Evolutionary conservation across 2,888 invertebrate genomes (phyloP).

Genomic region (Entomobrya proxima): DNA sequence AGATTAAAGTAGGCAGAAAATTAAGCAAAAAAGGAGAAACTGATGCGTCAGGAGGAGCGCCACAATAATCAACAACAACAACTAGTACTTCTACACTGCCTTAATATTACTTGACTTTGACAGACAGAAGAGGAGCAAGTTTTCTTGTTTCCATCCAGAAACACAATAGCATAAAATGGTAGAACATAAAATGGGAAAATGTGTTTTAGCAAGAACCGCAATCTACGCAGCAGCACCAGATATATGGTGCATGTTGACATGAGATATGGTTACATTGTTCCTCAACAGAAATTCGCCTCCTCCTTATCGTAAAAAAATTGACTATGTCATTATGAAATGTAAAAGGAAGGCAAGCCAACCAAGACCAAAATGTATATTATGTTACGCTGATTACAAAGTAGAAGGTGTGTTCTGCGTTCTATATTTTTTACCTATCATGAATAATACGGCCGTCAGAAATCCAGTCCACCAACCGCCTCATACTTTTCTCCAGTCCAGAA

Average conservation of each 20-base stretch:
- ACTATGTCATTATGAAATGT: neutral
- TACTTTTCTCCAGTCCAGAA: slow-evolving; percentile 1
- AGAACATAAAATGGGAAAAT: too few species aligned
- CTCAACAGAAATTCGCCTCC: too few species aligned
- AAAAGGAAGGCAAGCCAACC: neutral
- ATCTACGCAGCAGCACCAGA: too few species aligned
- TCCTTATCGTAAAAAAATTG: too few species aligned
- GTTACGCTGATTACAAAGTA: neutral
- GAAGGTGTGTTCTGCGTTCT: slow-evolving; percentile 59
- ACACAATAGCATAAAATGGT: neutral
- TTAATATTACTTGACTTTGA: slow-evolving; percentile 28
- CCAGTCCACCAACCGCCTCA: neutral
- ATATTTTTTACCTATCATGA: slow-evolving; percentile 22
- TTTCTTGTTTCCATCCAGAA: neutral
- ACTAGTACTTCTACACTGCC: neutral
- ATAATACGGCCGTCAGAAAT: slow-evolving; percentile 4
- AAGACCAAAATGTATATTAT: neutral
- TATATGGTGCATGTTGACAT: too few species aligned
- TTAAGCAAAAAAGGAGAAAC: slow-evolving; percentile 34
- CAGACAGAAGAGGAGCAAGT: slow-evolving; percentile 3
- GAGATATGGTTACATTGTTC: too few species aligned
- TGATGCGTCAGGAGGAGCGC: neutral
- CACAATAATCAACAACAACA: neutral
- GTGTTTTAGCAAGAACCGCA: too few species aligned
- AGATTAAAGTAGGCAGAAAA: slow-evolving; percentile 3